These are phyloP conservation scores for Nymphalis urticae DNA, from an alignment of 2,888 invertebrate species.

Conservation along the genomic window DNA sequence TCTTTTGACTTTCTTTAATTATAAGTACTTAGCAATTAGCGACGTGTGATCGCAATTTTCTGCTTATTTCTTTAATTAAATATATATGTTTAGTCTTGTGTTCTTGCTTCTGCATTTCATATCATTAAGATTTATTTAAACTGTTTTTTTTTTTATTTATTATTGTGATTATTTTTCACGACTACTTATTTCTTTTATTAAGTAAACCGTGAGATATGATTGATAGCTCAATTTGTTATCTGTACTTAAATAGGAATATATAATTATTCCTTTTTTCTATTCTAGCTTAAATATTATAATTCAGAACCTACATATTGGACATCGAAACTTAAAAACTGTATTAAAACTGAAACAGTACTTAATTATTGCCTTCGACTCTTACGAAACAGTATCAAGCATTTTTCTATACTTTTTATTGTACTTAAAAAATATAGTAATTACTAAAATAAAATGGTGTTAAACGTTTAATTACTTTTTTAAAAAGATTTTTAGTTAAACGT, in stretches of 20 bases:
- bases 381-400: conserved; percentile 22
- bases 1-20: conserved; percentile 25
- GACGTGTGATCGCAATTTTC: conserved; percentile 56
- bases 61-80: conserved; percentile 49
- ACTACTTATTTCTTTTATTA: conserved; percentile 61
- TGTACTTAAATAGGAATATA: conserved; percentile 52
- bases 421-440: conserved; percentile 12
- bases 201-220: conserved; percentile 64
- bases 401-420: conserved; percentile 18
- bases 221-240: conserved; percentile 68
- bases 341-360: conserved; percentile 36
- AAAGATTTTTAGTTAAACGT: no score
- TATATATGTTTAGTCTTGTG: conserved; percentile 51
- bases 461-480: no score
- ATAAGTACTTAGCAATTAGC: conserved; percentile 66
- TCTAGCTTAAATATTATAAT: conserved; percentile 4
- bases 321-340: conserved; percentile 12
- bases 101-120: conserved; percentile 66
- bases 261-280: conserved; percentile 13
- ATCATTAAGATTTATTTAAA: conserved; percentile 47
- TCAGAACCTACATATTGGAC: conserved; percentile 7
- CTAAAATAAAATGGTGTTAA: not conserved
- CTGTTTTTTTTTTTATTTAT: conserved; percentile 48
- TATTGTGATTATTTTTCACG: conserved; percentile 55
- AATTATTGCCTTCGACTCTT: conserved; percentile 24